Conservation (phyloP, 1,140 invertebrate species). For the Zeugodacus cucurbitae region DNA sequence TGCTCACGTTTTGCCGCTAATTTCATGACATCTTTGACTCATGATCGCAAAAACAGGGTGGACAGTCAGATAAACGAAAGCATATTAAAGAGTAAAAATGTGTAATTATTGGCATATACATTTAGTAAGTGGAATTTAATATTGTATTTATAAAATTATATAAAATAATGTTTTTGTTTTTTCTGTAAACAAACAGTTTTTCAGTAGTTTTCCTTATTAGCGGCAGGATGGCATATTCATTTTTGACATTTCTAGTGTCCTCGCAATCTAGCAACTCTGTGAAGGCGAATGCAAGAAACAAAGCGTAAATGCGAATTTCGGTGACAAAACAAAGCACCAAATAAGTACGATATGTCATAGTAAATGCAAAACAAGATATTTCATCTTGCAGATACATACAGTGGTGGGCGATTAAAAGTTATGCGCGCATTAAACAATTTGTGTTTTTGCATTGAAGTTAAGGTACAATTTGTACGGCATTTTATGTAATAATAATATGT, state of each 20-base stretch:
- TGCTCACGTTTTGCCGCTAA: slow-evolving; percentile 11
- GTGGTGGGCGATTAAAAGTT: too few relatives aligned
- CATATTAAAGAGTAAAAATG: neutral
- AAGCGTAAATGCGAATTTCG: neutral
- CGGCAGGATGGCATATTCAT: too few relatives aligned
- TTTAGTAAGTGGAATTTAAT: neutral
- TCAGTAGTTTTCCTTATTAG: too few relatives aligned
- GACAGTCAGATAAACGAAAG: neutral
- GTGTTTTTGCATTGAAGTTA: too few relatives aligned
- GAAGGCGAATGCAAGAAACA: neutral
- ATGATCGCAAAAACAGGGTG: neutral
- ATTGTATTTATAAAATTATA: neutral
- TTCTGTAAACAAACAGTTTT: too few relatives aligned
- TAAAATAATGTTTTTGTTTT: neutral
- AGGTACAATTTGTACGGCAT: too few relatives aligned
- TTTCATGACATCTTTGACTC: neutral
- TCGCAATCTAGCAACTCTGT: neutral
- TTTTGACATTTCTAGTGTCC: neutral
- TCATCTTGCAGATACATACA: too few relatives aligned
- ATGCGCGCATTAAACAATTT: too few relatives aligned
- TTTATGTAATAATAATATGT: too few relatives aligned
- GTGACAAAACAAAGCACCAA: too few relatives aligned
- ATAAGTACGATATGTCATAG: too few relatives aligned
- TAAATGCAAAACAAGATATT: too few relatives aligned
- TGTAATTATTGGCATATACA: neutral